These are phyloP conservation scores for Planiliza haematocheilus DNA, from an alignment of 2,113 vertebrate species.

Conservation along the genomic window DNA sequence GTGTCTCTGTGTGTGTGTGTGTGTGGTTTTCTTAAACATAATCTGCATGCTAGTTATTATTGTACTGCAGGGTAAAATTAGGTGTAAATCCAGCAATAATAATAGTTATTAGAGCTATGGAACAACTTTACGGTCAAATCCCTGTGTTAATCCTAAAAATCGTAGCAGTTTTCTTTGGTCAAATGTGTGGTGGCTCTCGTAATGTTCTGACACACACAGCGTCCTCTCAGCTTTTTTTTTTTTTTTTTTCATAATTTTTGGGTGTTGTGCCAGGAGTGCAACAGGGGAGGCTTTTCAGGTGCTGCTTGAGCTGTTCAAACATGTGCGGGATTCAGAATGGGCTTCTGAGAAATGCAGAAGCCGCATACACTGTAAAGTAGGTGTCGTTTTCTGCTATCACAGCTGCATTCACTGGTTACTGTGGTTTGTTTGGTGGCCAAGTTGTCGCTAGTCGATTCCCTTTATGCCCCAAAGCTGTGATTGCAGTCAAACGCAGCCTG, in stretches of 20 bases:
- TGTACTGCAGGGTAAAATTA: not conserved
- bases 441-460: too few relatives aligned
- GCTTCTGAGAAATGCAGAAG: conserved; percentile 27
- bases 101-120: not conserved
- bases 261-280: conserved; percentile 39
- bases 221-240: conserved; percentile 1
- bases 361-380: too few relatives aligned
- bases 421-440: conserved; percentile 25
- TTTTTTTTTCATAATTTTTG: conserved; percentile 24
- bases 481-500: conserved; percentile 19
- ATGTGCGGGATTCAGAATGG: conserved; percentile 17
- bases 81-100: conserved; percentile 15
- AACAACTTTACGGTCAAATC: conserved; percentile 3
- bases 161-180: conserved; percentile 6
- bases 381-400: conserved; percentile 9
- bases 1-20: too few relatives aligned
- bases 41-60: conserved; percentile 3
- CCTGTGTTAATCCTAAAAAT: conserved; percentile 2
- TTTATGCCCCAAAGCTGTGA: conserved; percentile 8
- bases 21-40: not conserved
- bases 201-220: conserved; percentile 8
- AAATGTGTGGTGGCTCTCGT: not conserved
- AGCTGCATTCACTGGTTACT: conserved; percentile 3
- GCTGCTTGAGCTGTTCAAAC: conserved; percentile 26
- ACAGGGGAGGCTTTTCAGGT: conserved; percentile 51